Evolutionary conservation across 2,113 vertebrate species (phyloP), one percentile per base, ranked within the genome.

Genomic region (Atherinomorus stipes): DNA sequence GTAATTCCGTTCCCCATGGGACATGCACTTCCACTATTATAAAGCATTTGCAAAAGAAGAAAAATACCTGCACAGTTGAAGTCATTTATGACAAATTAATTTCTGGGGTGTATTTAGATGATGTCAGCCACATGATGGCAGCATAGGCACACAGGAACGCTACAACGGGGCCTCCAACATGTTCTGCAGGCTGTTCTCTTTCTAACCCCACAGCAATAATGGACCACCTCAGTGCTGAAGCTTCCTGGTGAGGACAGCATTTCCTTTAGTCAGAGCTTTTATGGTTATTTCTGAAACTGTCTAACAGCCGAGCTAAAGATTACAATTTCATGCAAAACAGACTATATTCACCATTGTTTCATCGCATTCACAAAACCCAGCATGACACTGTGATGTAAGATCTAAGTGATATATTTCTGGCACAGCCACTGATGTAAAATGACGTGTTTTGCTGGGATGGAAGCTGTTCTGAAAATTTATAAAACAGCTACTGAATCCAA

Each of bases 121-220:
- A 60, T 26, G 15, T 21, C 0, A 40, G 58, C 64, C 89, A 84
- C 71, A 65, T 54, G 90, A 87, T 87, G 90, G 84, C 69, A 86
- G 77, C 80, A 60, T 42, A 50, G 54, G 42, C 53, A 57, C 57
- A 71, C 60, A 21, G 16, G 80, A 72, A 53, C 26, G 7, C 8
- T 51, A 25, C 37, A 65, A 72, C 22, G 16, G 3, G 0, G 0
- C 7, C 22, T 47, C 15, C 0, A 18, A 16, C 4, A n/a, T n/a
- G 31, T n/a, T n/a, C 64, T 76, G 65, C 23, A 50, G 51, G 21
- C 10, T 38, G 40, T 26, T 73, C 12, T 73, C 11, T 58, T 5
- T 42, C 28, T 69, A 51, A 73, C 34, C 45, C 28, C 49, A 7
- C 7, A 45, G 38, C 2, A 57, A 10, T 57, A 44, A 60, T 40